These are phyloP conservation scores for Diarsia mendica DNA, from an alignment of 2,888 invertebrate genomes.

Conservation along the genomic window DNA sequence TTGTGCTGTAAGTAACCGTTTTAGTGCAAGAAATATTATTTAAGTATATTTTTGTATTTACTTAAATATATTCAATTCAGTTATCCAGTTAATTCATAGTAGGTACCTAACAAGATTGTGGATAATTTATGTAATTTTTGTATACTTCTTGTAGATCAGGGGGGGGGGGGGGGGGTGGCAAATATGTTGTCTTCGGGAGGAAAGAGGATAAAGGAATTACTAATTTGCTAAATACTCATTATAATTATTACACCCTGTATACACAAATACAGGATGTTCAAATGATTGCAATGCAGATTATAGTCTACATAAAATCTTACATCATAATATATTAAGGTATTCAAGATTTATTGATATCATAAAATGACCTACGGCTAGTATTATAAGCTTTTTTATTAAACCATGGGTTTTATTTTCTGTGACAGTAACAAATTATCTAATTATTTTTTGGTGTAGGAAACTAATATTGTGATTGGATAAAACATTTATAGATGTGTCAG, in stretches of 20 bases:
- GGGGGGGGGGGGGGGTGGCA: too few relatives aligned
- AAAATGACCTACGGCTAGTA: not conserved
- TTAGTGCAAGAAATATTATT: not conserved
- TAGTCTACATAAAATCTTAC: not conserved
- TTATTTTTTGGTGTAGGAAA: not conserved
- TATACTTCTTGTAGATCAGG: too few relatives aligned
- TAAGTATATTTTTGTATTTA: not conserved
- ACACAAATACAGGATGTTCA: not conserved
- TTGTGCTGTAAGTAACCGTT: not conserved
- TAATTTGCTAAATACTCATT: not conserved
- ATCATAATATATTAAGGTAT: not conserved
- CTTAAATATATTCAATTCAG: not conserved
- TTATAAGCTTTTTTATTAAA: not conserved
- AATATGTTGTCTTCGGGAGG: too few relatives aligned
- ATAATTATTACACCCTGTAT: not conserved
- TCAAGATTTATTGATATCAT: not conserved
- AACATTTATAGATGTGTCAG: not conserved
- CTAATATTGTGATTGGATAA: not conserved
- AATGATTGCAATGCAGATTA: not conserved
- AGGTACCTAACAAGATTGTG: constrained; percentile 12
- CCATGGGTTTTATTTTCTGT: not conserved
- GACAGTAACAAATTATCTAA: constrained; percentile 4
- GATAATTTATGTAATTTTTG: too few relatives aligned
- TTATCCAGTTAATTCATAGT: not conserved
- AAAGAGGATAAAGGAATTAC: too few relatives aligned